These are phyloP conservation scores for Dromaius novaehollandiae DNA, from an alignment of 2,113 vertebrate species.

Conservation along the genomic window DNA sequence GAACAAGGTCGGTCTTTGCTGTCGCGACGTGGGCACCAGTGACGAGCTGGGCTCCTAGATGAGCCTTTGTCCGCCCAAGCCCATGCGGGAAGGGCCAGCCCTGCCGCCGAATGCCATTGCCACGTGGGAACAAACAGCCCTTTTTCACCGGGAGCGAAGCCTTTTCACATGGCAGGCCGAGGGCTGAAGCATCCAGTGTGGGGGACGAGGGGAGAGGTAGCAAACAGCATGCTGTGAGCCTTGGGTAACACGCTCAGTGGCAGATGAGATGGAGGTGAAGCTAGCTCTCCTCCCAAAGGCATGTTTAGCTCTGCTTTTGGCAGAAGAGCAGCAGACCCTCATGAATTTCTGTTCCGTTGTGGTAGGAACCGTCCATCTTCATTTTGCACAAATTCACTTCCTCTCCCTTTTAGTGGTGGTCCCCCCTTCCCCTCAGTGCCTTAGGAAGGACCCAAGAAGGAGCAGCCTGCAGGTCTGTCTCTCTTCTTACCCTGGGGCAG, in stretches of 20 bases:
- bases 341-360: fast-evolving
- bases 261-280: not conserved
- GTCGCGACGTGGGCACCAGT: not conserved
- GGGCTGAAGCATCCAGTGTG: not conserved
- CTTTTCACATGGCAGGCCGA: not conserved
- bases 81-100: not conserved
- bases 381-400: not conserved
- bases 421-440: not conserved
- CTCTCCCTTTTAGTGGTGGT: not conserved
- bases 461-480: not conserved
- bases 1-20: not conserved
- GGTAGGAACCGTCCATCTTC: not conserved
- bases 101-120: not conserved
- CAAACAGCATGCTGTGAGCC: fast-evolving
- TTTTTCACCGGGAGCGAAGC: not conserved
- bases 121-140: not conserved
- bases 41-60: not conserved
- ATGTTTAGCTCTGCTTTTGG: not conserved
- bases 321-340: not conserved
- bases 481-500: no score
- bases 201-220: not conserved
- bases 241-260: fast-evolving
- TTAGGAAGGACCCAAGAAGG: not conserved
- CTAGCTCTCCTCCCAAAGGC: fast-evolving
- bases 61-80: not conserved